Conservation (phyloP, 2,113 vertebrate genomes). For the Platichthys flesus region DNA sequence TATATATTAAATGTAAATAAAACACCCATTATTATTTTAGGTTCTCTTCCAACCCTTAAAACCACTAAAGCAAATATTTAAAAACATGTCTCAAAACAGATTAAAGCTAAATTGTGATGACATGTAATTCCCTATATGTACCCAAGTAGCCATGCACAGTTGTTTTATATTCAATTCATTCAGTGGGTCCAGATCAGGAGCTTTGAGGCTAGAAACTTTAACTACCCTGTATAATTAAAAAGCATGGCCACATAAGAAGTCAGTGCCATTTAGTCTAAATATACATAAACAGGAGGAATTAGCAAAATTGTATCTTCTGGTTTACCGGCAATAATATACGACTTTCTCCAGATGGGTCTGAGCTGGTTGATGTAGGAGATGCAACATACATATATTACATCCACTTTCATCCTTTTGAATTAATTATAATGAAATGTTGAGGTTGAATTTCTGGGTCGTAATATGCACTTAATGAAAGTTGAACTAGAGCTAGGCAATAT, state of each 20-base stretch:
- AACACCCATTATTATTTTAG: no score
- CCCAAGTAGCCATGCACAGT: not conserved
- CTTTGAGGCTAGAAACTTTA: not conserved
- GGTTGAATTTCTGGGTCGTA: not conserved
- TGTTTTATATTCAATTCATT: not conserved
- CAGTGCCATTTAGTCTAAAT: not conserved
- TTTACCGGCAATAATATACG: not conserved
- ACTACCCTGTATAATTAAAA: not conserved
- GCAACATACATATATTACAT: not conserved
- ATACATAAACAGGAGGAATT: constrained; percentile 1
- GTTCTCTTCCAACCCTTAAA: no score
- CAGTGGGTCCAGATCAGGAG: not conserved
- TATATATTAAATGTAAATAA: not conserved
- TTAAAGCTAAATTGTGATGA: not conserved
- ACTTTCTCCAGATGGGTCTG: not conserved
- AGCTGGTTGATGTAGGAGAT: not conserved
- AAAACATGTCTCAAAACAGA: not conserved
- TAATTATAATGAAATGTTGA: no score
- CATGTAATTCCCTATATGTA: not conserved
- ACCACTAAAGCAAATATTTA: not conserved
- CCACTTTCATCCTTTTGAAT: not conserved
- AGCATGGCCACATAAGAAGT: not conserved
- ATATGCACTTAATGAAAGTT: not conserved
- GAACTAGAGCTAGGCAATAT: no score
- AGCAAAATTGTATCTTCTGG: not conserved